Base-by-base conservation (phyloP, 2,888 invertebrate species). In the Trissonchulus sp. region DNA sequence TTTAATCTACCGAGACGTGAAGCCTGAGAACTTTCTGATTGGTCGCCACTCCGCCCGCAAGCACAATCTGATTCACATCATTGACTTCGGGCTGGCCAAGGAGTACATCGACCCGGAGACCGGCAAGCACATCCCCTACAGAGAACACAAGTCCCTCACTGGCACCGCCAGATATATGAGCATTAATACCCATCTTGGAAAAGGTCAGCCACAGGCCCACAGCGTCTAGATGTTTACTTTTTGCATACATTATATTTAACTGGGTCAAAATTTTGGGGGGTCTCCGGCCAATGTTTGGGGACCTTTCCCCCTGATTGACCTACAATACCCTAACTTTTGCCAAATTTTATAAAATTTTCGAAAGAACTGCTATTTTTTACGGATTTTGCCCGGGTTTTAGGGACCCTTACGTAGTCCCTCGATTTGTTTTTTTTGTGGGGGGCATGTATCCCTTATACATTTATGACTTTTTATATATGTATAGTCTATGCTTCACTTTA, bases 11-110 rank as follows among this genome's bases (percentile, higher is more conserved):
- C 91, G 99, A 85, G 99, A 99, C 89, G 94, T 99, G 79, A 99
- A 99, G 88, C 98, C 98, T 83, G 98, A 99, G 88, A 99, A 99
- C 89, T 99, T 99, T 89, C 91, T 99, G 87, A 95, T 99, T 88
- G 98, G 98, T 86, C 78, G 97, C 88, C 92, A 92, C 88, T 93
- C 93, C 87, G 93, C 93, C 86, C 94, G 94, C 89, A 92, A 94
- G 88, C 96, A 98, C 89, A 97, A 97, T 90, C 90, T 94, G 88
- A 94, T 99, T 86, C 95, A 99, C 90, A 98, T 99, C 88, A 98
- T 99, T 89, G 99, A 99, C 91, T 99, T 99, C 90, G 99, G 99
- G 88, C 91, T 99, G 90, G 99, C 99, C 88, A 99, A 99, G 90
- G 99, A 99, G 90, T 99, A 99, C 89, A 99, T 99, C 89, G 99